Evolutionary conservation across 2,113 vertebrate species (phyloP).

Genomic region (Dolichallabes microphthalmus): DNA sequence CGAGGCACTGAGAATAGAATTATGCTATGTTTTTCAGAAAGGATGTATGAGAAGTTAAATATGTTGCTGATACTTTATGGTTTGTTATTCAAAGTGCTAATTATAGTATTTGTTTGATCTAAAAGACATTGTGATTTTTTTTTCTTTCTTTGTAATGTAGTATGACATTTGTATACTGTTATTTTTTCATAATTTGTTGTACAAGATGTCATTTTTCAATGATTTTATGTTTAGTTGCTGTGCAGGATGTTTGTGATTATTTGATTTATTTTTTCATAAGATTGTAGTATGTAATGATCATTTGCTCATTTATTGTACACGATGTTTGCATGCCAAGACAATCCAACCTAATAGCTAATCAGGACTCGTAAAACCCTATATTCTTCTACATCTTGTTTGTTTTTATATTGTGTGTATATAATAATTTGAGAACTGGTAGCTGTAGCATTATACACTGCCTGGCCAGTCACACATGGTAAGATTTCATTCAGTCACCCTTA

Average conservation of each 20-base stretch:
- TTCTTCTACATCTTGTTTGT: no score
- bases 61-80: background rate
- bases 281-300: background rate
- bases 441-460: no score
- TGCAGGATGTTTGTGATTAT: background rate
- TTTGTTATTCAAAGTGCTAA: background rate
- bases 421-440: no score
- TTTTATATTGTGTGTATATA: no score
- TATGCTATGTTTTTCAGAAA: background rate
- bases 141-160: background rate
- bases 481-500: no score
- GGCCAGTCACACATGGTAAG: no score
- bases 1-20: constrained; percentile 1
- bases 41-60: background rate
- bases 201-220: background rate
- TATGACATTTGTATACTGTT: background rate
- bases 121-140: background rate
- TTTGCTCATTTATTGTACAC: background rate
- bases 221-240: background rate
- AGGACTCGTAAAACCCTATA: background rate
- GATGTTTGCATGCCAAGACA: background rate
- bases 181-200: background rate
- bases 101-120: background rate
- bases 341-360: background rate
- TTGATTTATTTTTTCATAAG: no score